phyloP scores from a whole-genome alignment of 1,140 invertebrate species.

The Pinna nobilis region DNA sequence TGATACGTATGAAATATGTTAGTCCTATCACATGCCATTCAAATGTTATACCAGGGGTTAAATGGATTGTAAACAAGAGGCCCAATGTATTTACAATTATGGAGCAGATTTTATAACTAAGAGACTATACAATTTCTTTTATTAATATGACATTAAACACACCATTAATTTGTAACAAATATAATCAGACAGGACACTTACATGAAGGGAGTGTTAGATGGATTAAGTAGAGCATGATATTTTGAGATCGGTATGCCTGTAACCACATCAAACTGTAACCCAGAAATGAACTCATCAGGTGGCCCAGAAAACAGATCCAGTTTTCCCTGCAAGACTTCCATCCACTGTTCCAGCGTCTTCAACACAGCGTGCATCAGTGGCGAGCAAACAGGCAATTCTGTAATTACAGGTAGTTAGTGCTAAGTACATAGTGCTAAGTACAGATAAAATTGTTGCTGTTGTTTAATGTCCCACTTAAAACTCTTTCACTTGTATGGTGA shows the following conservation, averaged over 20 bases:
- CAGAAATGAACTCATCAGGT: constrained; percentile 76
- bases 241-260: constrained; percentile 91
- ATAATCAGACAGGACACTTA: constrained; percentile 73
- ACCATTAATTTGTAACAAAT: too few species aligned
- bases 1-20: too few species aligned
- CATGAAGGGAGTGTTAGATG: constrained; percentile 96
- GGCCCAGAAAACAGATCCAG: constrained; percentile 84
- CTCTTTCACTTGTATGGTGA: too few species aligned
- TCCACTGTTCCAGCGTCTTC: constrained; percentile 91
- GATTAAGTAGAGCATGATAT: constrained; percentile 93
- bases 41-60: too few species aligned
- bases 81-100: too few species aligned
- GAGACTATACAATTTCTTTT: too few species aligned
- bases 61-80: too few species aligned
- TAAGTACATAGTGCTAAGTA: background rate
- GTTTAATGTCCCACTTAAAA: too few species aligned
- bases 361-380: constrained; percentile 93
- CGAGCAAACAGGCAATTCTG: constrained; percentile 94
- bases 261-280: constrained; percentile 75
- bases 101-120: too few species aligned
- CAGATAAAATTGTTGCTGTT: too few species aligned
- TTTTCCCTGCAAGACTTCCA: constrained; percentile 85
- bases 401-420: constrained; percentile 31
- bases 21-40: too few species aligned
- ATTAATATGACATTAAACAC: too few species aligned